These are phyloP conservation scores for Porites rus DNA, from an alignment of 92 coral and sea anemone genomes.

Conservation along the genomic window DNA sequence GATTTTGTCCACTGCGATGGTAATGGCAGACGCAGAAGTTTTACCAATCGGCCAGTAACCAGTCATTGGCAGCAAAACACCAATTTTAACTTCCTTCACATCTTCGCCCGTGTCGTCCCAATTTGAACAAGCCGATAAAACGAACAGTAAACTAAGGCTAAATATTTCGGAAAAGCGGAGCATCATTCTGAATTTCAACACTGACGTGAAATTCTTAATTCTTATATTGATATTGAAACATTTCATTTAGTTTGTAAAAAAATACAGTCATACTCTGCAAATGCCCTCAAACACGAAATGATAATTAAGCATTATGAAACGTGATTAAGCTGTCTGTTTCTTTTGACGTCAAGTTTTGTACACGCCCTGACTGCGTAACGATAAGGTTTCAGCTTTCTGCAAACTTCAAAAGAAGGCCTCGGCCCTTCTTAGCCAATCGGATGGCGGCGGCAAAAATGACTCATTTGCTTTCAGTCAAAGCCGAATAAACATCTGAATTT, in stretches of 20 bases:
- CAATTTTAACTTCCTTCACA: slow-evolving; percentile 63
- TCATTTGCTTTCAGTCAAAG: neutral
- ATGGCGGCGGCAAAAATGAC: neutral
- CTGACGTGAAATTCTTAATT: neutral
- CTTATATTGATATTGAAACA: neutral
- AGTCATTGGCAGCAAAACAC: slow-evolving; percentile 87
- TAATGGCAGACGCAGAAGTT: slow-evolving; percentile 87
- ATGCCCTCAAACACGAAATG: neutral
- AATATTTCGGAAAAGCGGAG: slow-evolving; percentile 1
- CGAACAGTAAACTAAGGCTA: neutral
- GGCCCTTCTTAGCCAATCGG: slow-evolving; percentile 1
- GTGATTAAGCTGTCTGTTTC: neutral
- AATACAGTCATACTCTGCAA: neutral
- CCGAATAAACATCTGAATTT: no score
- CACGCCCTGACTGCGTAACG: slow-evolving; percentile 4
- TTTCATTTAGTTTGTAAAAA: neutral
- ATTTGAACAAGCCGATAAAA: neutral
- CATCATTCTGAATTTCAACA: neutral
- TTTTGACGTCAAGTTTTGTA: neutral
- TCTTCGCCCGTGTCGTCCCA: neutral
- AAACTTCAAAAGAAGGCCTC: slow-evolving; percentile 5
- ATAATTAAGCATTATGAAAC: neutral
- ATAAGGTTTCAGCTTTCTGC: neutral
- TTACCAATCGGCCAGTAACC: slow-evolving; percentile 94
- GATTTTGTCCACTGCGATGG: slow-evolving; percentile 84